Evolutionary conservation across 1,140 invertebrate genomes (phyloP).

Genomic region (Pseudomyrmex cubaensis): DNA sequence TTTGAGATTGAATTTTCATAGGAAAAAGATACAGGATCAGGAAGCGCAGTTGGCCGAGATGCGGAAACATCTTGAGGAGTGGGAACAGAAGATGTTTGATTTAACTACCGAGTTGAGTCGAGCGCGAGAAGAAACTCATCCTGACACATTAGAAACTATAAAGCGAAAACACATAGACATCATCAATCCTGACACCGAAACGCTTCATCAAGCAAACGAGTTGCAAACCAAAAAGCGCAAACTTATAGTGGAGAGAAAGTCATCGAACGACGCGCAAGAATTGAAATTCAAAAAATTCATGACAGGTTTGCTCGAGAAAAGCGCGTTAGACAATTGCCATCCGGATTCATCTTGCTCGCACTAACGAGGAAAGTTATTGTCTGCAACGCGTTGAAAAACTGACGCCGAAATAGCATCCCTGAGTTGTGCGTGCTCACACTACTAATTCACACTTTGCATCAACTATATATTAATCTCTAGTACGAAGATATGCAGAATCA

Average conservation of each 20-base stretch:
- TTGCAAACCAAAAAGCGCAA: constrained; percentile 82
- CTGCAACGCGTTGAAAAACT: too few species aligned
- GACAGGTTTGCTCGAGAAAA: constrained; percentile 75
- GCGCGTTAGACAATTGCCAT: constrained; percentile 48
- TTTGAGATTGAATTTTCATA: constrained; percentile 84
- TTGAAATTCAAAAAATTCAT: constrained; percentile 84
- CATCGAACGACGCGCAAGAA: constrained; percentile 79
- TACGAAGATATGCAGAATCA: too few species aligned
- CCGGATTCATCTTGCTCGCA: constrained; percentile 55
- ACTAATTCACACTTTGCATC: too few species aligned
- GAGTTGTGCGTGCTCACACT: too few species aligned
- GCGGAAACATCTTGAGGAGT: constrained; percentile 86
- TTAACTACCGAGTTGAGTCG: constrained; percentile 85
- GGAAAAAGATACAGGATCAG: constrained; percentile 84
- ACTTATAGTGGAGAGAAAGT: constrained; percentile 82
- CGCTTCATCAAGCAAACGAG: constrained; percentile 76
- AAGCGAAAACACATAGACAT: constrained; percentile 80
- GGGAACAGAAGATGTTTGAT: constrained; percentile 86
- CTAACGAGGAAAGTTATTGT: constrained; percentile 19
- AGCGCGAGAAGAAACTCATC: constrained; percentile 82
- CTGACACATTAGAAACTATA: constrained; percentile 77
- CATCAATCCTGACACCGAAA: constrained; percentile 67
- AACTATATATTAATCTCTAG: too few species aligned
- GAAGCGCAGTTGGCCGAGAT: constrained; percentile 85
- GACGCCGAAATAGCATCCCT: too few species aligned